Conservation (phyloP, 2,888 invertebrate genomes). For the Poecilus cupreus region DNA sequence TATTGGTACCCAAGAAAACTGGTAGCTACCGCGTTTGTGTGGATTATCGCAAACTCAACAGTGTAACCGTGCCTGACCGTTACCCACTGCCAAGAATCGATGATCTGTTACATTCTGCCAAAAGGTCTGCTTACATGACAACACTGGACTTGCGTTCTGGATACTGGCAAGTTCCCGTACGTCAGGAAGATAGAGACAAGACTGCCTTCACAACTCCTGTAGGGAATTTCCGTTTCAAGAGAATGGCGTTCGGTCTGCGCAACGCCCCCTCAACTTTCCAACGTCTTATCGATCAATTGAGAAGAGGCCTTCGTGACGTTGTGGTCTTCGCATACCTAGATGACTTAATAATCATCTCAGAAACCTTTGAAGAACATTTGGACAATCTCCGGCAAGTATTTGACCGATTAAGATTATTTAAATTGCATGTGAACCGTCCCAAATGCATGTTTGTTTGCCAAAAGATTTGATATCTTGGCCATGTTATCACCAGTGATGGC, state of each 20-base stretch:
- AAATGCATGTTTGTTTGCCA: too few relatives aligned
- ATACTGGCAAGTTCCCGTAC: slow-evolving; percentile 12
- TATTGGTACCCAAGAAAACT: slow-evolving; percentile 7
- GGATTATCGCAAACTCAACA: slow-evolving; percentile 2
- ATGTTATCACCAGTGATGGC: background rate
- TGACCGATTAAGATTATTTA: too few relatives aligned
- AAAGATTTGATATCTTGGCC: too few relatives aligned
- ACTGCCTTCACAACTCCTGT: background rate
- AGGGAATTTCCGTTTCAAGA: slow-evolving; percentile 12
- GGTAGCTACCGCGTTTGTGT: background rate
- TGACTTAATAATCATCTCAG: background rate
- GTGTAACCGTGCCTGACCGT: slow-evolving; percentile 3
- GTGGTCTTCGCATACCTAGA: background rate
- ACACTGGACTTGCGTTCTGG: slow-evolving; percentile 5
- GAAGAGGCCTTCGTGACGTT: background rate
- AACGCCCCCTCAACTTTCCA: background rate
- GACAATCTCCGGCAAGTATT: background rate
- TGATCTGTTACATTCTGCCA: slow-evolving; percentile 17
- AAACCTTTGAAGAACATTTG: background rate
- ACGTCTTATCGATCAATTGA: background rate
- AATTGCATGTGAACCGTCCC: too few relatives aligned
- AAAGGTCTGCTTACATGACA: background rate
- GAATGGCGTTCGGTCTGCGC: slow-evolving; percentile 12
- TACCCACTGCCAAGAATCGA: slow-evolving; percentile 36
- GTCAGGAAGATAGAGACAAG: background rate